phyloP scores from a whole-genome alignment of 2,888 invertebrate genomes.

The Exephanes ischioxanthus region DNA sequence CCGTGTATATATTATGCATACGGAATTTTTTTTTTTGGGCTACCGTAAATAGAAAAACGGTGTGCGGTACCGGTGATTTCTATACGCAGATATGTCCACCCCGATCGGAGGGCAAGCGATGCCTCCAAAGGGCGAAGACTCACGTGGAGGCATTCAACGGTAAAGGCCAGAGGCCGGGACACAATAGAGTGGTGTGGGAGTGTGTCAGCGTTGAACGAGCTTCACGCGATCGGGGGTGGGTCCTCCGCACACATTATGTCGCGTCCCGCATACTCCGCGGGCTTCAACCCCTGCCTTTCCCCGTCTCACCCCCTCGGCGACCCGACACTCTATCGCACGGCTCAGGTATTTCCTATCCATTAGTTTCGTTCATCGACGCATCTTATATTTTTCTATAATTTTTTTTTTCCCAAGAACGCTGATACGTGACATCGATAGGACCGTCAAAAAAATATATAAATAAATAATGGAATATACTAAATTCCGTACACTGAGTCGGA shows the following conservation, averaged over 20 bases:
- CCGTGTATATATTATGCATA: constrained; percentile 57
- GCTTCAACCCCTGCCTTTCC: constrained; percentile 14
- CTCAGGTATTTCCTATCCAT: constrained; percentile 2
- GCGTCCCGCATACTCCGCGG: constrained; percentile 13
- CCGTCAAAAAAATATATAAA: too few species aligned
- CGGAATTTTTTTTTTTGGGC: constrained; percentile 23
- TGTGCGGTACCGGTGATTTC: constrained; percentile 41
- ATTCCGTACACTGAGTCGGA: too few species aligned
- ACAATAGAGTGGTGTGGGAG: constrained; percentile 21
- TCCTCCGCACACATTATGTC: constrained; percentile 36
- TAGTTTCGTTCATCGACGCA: background rate
- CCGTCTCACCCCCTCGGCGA: background rate
- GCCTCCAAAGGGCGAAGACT: constrained; percentile 13
- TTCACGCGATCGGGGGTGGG: constrained; percentile 30
- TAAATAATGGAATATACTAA: too few species aligned
- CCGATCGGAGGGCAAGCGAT: constrained; percentile 36
- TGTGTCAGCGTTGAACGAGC: constrained; percentile 36
- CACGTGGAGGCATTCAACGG: constrained; percentile 57
- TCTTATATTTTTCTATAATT: too few species aligned
- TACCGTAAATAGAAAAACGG: constrained; percentile 51
- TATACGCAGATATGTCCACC: constrained; percentile 11
- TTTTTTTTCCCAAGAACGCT: too few species aligned
- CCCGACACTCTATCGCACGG: constrained; percentile 10
- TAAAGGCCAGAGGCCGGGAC: constrained; percentile 40
- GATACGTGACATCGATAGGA: too few species aligned